phyloP scores from a whole-genome alignment of 2,888 invertebrate species.

The Andricus curvator region DNA sequence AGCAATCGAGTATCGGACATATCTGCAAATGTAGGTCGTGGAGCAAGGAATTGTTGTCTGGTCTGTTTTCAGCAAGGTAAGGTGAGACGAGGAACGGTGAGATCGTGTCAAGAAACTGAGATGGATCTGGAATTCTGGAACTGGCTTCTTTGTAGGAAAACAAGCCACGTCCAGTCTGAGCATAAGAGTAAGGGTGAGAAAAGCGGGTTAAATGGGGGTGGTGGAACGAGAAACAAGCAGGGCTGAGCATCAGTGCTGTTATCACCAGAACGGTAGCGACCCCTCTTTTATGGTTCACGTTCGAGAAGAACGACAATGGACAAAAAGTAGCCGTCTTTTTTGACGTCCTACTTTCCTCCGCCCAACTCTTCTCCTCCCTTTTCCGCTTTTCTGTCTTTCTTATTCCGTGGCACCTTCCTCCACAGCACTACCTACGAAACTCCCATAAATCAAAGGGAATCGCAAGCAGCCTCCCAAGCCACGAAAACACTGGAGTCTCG shows the following conservation, averaged over 20 bases:
- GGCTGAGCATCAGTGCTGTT: constrained; percentile 43
- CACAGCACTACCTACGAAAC: constrained; percentile 47
- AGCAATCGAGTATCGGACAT: constrained; percentile 12
- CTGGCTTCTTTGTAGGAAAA: constrained; percentile 38
- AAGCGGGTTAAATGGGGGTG: background rate
- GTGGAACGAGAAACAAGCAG: constrained; percentile 22
- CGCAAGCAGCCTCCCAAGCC: constrained; percentile 41
- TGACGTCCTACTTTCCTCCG: constrained; percentile 45
- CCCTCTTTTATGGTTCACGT: constrained; percentile 50
- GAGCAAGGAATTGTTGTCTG: constrained; percentile 21
- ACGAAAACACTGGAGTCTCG: constrained; percentile 43
- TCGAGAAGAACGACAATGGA: constrained; percentile 49
- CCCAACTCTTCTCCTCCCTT: constrained; percentile 35
- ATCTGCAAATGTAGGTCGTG: constrained; percentile 27
- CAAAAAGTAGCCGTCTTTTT: constrained; percentile 50
- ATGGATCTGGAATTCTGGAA: constrained; percentile 36
- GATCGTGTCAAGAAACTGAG: constrained; percentile 41
- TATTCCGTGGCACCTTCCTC: constrained; percentile 48
- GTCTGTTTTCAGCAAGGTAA: constrained; percentile 22
- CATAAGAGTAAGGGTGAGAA: constrained; percentile 17
- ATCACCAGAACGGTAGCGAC: constrained; percentile 44
- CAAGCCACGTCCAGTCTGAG: constrained; percentile 33
- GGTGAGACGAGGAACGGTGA: constrained; percentile 23
- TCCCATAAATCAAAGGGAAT: constrained; percentile 55
- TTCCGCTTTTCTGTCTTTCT: constrained; percentile 25